Base-by-base conservation (phyloP, 2,888 invertebrate species). In the Myopa testacea region DNA sequence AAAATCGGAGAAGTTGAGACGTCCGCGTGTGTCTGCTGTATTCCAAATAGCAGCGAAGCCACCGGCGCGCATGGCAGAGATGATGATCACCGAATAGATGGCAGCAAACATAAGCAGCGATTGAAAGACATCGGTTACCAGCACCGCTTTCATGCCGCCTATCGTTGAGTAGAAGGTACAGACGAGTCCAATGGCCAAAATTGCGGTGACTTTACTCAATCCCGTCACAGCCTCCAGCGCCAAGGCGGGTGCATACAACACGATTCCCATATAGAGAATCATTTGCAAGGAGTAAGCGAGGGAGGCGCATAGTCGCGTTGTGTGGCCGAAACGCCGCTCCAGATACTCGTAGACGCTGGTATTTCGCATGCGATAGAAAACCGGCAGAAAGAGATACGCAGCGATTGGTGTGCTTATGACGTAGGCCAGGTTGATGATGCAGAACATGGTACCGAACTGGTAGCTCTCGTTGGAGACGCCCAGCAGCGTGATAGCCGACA, bases 321-420 rank as follows among this genome's bases (percentile, higher is more conserved):
- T 90, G 79, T 92, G 91, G 0, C 96, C 96, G 87, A 98, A 98
- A 79, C 98, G 91, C 82, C 93, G 91, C 87, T 98, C 97, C 85
- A 98, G 91, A 87, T 98, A 98, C 94, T 97, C 96, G 87, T 96
- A 98, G 77, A 95, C 95, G 87, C 96, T 96, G 4, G 95, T 94
- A 76, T 93, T 93, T 86, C 95, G 94, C 78, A 96, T 91, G 79
- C 93, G 93, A 86, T 94, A 96, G 88, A 97, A 96, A 40, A 97
- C 95, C 67, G 97, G 96, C 80, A 97, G 90, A 87, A 94, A 96
- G 37, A 94, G 87, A 86, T 93, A 93, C 3, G 94, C 94, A 5
- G 93, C 94, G 62, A 96, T 92, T 0, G 96, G 95, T 1, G 95
- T 95, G 37, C 94, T 94, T 37, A 96, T 83, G 3, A 92, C 91